These are phyloP conservation scores for Coelopa pilipes DNA, from an alignment of 2,888 invertebrate species.

Conservation along the genomic window DNA sequence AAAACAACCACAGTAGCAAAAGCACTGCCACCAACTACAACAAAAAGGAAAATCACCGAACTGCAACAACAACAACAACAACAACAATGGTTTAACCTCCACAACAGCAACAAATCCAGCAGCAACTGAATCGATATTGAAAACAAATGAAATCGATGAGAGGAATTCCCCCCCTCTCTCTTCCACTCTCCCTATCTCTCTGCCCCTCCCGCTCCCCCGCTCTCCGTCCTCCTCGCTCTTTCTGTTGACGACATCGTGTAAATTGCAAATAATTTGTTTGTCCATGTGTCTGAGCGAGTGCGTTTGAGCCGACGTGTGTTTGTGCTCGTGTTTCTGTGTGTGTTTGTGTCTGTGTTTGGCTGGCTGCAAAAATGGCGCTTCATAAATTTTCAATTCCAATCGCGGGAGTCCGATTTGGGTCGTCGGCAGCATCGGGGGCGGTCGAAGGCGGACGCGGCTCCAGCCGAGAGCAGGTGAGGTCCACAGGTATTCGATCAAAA, in stretches of 20 bases:
- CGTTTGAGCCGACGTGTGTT: too few relatives aligned
- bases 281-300: background rate
- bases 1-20: too few relatives aligned
- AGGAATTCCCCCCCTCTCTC: too few relatives aligned
- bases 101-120: constrained; percentile 1
- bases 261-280: constrained; percentile 15
- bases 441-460: background rate
- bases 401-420: background rate
- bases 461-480: background rate
- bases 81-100: too few relatives aligned
- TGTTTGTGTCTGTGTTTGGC: too few relatives aligned
- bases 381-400: constrained; percentile 3
- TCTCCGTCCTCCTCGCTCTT: too few relatives aligned
- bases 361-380: constrained; percentile 1
- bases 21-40: too few relatives aligned
- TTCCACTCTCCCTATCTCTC: too few relatives aligned
- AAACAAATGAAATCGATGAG: constrained; percentile 3
- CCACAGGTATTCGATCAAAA: background rate
- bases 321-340: too few relatives aligned
- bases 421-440: background rate
- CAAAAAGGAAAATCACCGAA: too few relatives aligned
- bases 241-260: background rate
- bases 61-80: too few relatives aligned
- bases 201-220: too few relatives aligned
- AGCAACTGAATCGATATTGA: background rate